Evolutionary conservation across 2,888 invertebrate genomes (phyloP), one percentile per base, ranked within the genome.

Genomic region (Spodoptera picta): DNA sequence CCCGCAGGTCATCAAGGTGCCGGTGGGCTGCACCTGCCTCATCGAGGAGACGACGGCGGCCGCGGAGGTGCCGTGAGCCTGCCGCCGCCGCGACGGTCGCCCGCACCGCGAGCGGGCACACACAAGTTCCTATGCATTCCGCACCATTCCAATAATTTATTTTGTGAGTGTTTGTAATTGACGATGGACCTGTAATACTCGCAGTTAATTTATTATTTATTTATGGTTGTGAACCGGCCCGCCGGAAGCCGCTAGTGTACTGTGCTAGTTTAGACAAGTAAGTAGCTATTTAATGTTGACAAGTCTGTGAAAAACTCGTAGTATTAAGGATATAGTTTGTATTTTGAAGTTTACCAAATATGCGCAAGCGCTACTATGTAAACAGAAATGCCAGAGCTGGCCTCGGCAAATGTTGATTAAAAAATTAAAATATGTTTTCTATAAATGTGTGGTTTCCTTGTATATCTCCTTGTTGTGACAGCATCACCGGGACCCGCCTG

Each of bases 21-120:
- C 89, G 11, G 92, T 94, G 65, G 94, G 94, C 81, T 94, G 94
- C 90, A 80, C 89, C 46, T 94, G 94, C 87, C 86, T 92, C 83
- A 86, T 92, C 75, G 81, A 83, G 71, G 78, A 84, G 75, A 75
- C 76, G 63, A 73, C 83, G 54, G 31, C 19, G 47, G 86, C 86
- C 31, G 47, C 55, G 36, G 74, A 66, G 27, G 70, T 79, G 69
- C 57, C 48, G 14, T 75, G 79, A 74, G 63, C 70, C 53, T 48
- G 51, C 7, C 47, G 44, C 31, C 27, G 14, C 62, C 45, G n/a
- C 23, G 14, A 31, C 43, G 50, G 50, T 24, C 9, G 46, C 45
- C 60, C 57, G 57, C 58, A 41, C 52, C 54, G n/a, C 31, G 5
- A 44, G 47, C 55, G 71, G 45, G 60, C 52, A 47, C 63, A 54